Base-by-base conservation (phyloP, 92 coral and sea anemone genomes). In the Zoanthus gigantus region DNA sequence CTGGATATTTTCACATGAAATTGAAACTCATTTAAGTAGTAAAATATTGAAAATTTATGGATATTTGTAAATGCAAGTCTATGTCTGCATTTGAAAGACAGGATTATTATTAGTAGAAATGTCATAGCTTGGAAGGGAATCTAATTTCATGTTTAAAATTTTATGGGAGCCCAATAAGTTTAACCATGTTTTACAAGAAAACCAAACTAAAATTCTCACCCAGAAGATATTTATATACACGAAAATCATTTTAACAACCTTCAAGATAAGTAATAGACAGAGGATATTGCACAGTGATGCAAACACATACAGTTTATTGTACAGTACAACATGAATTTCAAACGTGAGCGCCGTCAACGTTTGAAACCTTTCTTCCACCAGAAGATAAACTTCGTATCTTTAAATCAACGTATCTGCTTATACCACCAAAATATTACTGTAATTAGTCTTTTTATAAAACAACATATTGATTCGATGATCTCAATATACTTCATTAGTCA, bases 391-490 rank as follows among this genome's bases (percentile, higher is more conserved):
- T 53, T 53, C 58, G 5, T 66, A 66, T 66, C 2, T 66, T 66
- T 66, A 66, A 66, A 66, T 66, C 72, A 66, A 66, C 72, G 72
- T 66, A 66, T 66, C 72, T 66, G 72, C 72, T 66, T 66, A 66
- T 17, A 66, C 72, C 72, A 66, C 72, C 23, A 17, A 66, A 66
- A 66, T 17, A 10, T 66, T 66, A 66, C 72, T 66, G 72, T 66
- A 66, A 66, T 66, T 66, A 66, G 23, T 66, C 72, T 66, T 66
- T 66, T 11, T 66, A 66, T 66, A 66, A 66, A 66, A 66, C 72
- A 66, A 10, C 17, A 66, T 66, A 66, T 66, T 66, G 4, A 15
- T 66, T 66, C 72, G 15, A 17, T 29, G 72, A 66, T 66, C 72
- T 66, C 5, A 1, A 66, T 66, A 66, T 17, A 66, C 72, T 66